Percentiles rank a stretch among this genome's conserved stretches.
These are phyloP conservation scores for Dynastes maya DNA, from an alignment of 2,888 invertebrate genomes.

Conservation along the genomic window DNA sequence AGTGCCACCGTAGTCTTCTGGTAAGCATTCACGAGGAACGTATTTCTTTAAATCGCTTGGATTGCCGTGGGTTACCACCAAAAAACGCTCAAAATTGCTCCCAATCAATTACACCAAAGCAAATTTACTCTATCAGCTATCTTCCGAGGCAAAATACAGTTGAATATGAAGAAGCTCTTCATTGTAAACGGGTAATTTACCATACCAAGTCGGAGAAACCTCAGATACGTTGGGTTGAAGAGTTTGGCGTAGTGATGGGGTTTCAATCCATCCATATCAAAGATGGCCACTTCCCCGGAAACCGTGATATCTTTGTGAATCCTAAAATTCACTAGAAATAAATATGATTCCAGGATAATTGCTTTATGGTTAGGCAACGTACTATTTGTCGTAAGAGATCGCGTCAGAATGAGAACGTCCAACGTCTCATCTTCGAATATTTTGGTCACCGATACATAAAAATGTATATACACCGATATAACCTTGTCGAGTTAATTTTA, in stretches of 20 bases:
- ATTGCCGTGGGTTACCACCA: no score
- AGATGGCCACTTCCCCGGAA: slow-evolving; percentile 16
- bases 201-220: not conserved
- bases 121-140: slow-evolving; percentile 60
- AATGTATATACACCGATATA: no score
- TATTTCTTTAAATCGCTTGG: not conserved
- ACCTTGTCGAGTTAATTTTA: not conserved
- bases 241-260: slow-evolving; percentile 12
- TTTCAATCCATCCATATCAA: not conserved
- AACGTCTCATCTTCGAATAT: not conserved
- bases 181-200: not conserved
- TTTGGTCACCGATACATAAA: not conserved
- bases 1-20: slow-evolving; percentile 78
- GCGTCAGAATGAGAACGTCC: not conserved
- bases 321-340: slow-evolving; percentile 14
- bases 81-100: not conserved
- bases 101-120: not conserved
- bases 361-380: not conserved
- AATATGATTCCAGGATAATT: no score
- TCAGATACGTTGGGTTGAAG: not conserved
- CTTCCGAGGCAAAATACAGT: not conserved
- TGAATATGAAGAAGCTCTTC: not conserved
- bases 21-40: slow-evolving; percentile 73
- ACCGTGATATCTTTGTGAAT: slow-evolving; percentile 16
- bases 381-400: not conserved